Evolutionary conservation across 2,113 vertebrate genomes (phyloP), one percentile per base, ranked within the genome.

Genomic region (Eulemur macaco): DNA sequence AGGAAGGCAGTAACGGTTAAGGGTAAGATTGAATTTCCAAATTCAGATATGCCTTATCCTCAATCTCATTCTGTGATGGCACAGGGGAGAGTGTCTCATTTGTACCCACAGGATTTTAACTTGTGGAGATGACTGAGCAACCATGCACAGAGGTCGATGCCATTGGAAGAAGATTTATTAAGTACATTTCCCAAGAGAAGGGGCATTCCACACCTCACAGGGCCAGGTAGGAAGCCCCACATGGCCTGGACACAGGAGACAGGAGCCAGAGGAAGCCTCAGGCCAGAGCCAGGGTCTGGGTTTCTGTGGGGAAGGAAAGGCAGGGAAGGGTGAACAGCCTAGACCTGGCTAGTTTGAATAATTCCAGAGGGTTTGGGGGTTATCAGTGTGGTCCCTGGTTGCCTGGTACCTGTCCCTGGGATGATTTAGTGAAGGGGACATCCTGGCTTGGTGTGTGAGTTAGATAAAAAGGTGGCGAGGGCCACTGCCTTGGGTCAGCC

Each of bases 171-270:
- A 64, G 23, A 31, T 21, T 14, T 34, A 12, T 27, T 13, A 23
- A 3, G 20, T 39, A 11, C 3, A 29, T 54, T 60, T 37, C 15
- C 10, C 10, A 11, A 27, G 34, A 52, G 13, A n/a, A 71, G 13
- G 29, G 45, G 31, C 2, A 29, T 9, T 12, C 9, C 15, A 34
- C 0, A 10, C 34, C 12, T 34, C 0, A 0, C 3, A 42, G 21
- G 63, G 6, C 12, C 12, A 29, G 1, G 6, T 0, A 0, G 27
- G 17, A 20, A 68, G 39, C 4, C 25, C 8, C 3, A 15, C 6
- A 8, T 21, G 4, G 20, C 21, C 14, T 42, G 7, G 27, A 27
- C 4, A 2, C 17, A 58, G 17, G 17, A 52, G n/a, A 25, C 0
- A 12, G 17, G 7, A 69, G 37, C 9, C 4, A 0, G 8, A 47